Percentiles rank a stretch among this genome's conserved stretches.
Evolutionary conservation across 2,888 invertebrate species (phyloP).

Genomic region (Leucoptera coffeella): DNA sequence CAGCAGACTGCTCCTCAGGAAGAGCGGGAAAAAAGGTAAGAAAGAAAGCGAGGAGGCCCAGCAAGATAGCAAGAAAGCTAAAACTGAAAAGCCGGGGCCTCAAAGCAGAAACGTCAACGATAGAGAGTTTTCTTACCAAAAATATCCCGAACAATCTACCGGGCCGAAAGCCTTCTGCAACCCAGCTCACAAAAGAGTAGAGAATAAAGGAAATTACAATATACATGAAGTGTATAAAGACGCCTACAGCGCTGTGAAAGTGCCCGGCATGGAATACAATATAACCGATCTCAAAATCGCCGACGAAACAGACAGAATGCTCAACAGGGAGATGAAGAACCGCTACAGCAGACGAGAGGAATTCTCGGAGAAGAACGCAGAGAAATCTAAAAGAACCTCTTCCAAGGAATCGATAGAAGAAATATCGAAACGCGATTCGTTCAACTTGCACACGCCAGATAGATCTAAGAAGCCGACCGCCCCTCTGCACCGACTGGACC

Average conservation of each 20-base stretch:
- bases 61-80: constrained; percentile 30
- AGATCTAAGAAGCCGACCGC: constrained; percentile 24
- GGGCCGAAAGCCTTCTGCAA: constrained; percentile 45
- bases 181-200: constrained; percentile 45
- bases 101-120: constrained; percentile 32
- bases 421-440: constrained; percentile 19
- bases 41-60: constrained; percentile 41
- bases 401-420: constrained; percentile 31
- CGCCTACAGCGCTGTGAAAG: constrained; percentile 38
- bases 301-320: constrained; percentile 41
- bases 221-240: constrained; percentile 45
- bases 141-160: constrained; percentile 25
- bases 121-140: constrained; percentile 16
- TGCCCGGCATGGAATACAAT: constrained; percentile 36
- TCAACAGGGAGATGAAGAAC: constrained; percentile 33
- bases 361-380: constrained; percentile 20
- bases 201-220: constrained; percentile 43
- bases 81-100: constrained; percentile 20
- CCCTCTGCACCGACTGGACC: constrained; percentile 30
- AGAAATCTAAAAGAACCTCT: constrained; percentile 22
- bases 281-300: constrained; percentile 46
- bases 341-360: constrained; percentile 34
- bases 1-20: constrained; percentile 60
- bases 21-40: constrained; percentile 66
- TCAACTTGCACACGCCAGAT: constrained; percentile 21